Evolutionary conservation across 2,888 invertebrate genomes (phyloP).

Genomic region (Synergus gifuensis): DNA sequence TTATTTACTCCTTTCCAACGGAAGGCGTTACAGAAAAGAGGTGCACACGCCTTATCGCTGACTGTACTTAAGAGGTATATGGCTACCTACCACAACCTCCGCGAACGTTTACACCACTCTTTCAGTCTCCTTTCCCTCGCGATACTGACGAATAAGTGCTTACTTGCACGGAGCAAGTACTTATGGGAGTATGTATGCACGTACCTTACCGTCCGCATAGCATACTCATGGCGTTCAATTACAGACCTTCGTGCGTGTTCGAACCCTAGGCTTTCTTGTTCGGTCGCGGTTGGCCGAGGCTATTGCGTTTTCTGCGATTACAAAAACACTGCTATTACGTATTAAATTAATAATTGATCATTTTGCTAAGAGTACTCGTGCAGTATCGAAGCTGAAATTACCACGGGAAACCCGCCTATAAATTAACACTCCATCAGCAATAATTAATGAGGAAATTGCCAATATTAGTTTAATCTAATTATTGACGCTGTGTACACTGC

Average conservation of each 20-base stretch:
- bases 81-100: slow-evolving; percentile 40
- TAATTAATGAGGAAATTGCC: slow-evolving; percentile 16
- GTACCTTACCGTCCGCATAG: slow-evolving; percentile 2
- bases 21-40: slow-evolving; percentile 39
- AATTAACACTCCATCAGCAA: slow-evolving; percentile 23
- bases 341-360: slow-evolving; percentile 29
- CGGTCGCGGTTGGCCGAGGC: neutral
- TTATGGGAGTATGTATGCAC: slow-evolving; percentile 1
- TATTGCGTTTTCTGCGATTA: slow-evolving; percentile 15
- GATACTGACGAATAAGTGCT: slow-evolving; percentile 16
- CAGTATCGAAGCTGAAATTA: neutral
- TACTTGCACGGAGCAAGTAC: slow-evolving; percentile 12
- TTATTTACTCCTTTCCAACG: slow-evolving; percentile 28
- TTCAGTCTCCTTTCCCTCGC: slow-evolving; percentile 29
- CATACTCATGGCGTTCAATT: slow-evolving; percentile 31
- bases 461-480: slow-evolving; percentile 10
- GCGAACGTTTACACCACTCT: slow-evolving; percentile 37
- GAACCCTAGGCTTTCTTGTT: neutral
- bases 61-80: slow-evolving; percentile 37
- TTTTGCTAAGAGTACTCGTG: neutral
- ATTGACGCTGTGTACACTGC: neutral
- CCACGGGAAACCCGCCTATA: neutral
- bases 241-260: slow-evolving; percentile 29
- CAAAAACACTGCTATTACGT: slow-evolving; percentile 3
- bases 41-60: slow-evolving; percentile 40